Base-by-base conservation (phyloP, 2,113 vertebrate species). In the Delphinus delphis region DNA sequence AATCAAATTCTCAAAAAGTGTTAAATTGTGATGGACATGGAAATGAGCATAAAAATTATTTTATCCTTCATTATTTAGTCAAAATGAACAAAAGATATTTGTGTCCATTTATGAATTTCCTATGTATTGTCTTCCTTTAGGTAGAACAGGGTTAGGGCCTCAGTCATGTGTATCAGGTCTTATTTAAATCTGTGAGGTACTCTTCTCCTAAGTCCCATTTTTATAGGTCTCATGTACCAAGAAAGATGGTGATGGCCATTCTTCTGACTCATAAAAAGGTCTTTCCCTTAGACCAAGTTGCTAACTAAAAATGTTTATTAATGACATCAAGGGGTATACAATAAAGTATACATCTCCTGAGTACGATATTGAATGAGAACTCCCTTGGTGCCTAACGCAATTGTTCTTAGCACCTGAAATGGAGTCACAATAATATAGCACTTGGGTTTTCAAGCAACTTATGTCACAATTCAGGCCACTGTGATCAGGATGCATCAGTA, bases 151-250 rank as follows among this genome's bases (percentile, higher is more conserved):
- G 21, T 20, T 38, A 38, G 36, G 31, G 21, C 8, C 8, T 38
- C 38, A 41, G 11, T 50, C n/a, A n/a, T 36, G 5, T 26, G 21
- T 31, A 14, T 0, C 71, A 47, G 33, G 18, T 36, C 31, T 44
- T 62, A 33, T 47, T 55, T 44, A 76, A 55, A n/a, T 68, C 17
- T 62, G 12, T 0, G 0, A 47, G n/a, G 1, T n/a, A 33, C 3
- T 70, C 55, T 55, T 15, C 15, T 50, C 18, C 20, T 10, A 53
- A 87, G 15, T 26, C 28, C 10, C 44, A 36, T 31, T 23, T 88
- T 87, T 68, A 73, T 60, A 20, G 60, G 20, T n/a, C 12, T 33
- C 28, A 17, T 15, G 31, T 14, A 65, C 3, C 18, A 58, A 25
- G n/a, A 58, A 53, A 67, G 14, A 67, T 44, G 1, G 41, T 55